Evolutionary conservation across 2,888 invertebrate genomes (phyloP).

Genomic region (Galerucella pusilla): DNA sequence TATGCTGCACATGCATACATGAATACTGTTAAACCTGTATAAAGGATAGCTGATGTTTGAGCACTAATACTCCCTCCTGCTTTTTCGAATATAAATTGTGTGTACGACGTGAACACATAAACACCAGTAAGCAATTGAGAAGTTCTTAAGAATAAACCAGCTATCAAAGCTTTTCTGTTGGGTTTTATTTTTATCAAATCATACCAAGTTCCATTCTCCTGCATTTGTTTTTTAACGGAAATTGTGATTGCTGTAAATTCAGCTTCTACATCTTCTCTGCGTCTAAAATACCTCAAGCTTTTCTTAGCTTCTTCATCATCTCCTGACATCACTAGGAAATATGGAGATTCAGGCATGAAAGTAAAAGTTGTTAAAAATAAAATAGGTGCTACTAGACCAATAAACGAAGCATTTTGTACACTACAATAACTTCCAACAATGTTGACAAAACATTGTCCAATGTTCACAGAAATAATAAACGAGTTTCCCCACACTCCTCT

Average conservation of each 20-base stretch:
- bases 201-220: constrained; percentile 55
- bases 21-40: constrained; percentile 36
- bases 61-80: constrained; percentile 52
- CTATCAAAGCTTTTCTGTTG: constrained; percentile 54
- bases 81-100: constrained; percentile 57
- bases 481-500: constrained; percentile 51
- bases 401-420: constrained; percentile 67
- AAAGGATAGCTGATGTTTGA: constrained; percentile 47
- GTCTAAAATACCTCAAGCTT: constrained; percentile 49
- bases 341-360: constrained; percentile 71
- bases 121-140: constrained; percentile 56
- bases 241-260: constrained; percentile 51
- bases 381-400: constrained; percentile 70
- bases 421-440: constrained; percentile 68
- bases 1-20: constrained; percentile 48
- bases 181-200: constrained; percentile 53
- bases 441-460: constrained; percentile 59
- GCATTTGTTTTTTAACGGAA: constrained; percentile 55
- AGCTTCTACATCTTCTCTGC: constrained; percentile 49
- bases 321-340: constrained; percentile 52
- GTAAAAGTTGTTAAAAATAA: constrained; percentile 68
- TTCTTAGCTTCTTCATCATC: constrained; percentile 48
- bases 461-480: constrained; percentile 48
- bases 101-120: constrained; percentile 52
- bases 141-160: constrained; percentile 53